Evolutionary conservation across 1,140 invertebrate genomes (phyloP), one percentile per base, ranked within the genome.

Genomic region (Ceratina calcarata): DNA sequence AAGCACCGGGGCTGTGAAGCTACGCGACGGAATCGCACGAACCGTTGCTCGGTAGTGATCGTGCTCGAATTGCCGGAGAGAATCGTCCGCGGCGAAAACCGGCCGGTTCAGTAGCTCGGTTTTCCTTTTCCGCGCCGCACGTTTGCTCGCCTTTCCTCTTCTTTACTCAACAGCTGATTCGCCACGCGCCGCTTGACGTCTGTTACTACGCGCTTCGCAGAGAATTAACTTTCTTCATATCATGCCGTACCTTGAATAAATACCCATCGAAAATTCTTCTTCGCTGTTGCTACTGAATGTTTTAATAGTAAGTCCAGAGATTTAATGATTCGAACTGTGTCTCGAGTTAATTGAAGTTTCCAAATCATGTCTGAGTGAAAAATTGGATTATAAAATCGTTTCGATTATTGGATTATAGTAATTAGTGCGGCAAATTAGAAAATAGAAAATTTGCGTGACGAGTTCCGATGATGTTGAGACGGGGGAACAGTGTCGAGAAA

Each of bases 21-120:
- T 57, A n/a, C 37, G 37, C 55, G 32, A 57, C 66, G 78, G 15
- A 74, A 55, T 15, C 45, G 45, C 73, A 68, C 67, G 70, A 84
- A 68, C 20, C 66, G 51, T 18, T 71, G 20, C 32, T 73, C 64
- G 57, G 61, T 22, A 18, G 49, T 20, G n/a, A 24, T 55, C 66
- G 81, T 53, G 51, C 6, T 37, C 66, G 64, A 2, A n/a, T 66
- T 16, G 74, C 37, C 49, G 53, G 64, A 70, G 73, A 70, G 73
- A 69, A 78, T 69, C 60, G 53, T 71, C 18, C 20, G 37, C 24
- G 3, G 16, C 27, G 76, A 1, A n/a, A n/a, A 16, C 7, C 18
- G 20, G 24, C 22, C 37, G 72, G 22, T 74, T 45, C 71, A 74
- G 78, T 79, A 73, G 60, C 61, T 32, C 27, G 51, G 22, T 73